A percentile compares a stretch with the other conserved stretches of the same genome.
phyloP scores from a whole-genome alignment of 2,888 invertebrate genomes.

The Linyphia triangularis region DNA sequence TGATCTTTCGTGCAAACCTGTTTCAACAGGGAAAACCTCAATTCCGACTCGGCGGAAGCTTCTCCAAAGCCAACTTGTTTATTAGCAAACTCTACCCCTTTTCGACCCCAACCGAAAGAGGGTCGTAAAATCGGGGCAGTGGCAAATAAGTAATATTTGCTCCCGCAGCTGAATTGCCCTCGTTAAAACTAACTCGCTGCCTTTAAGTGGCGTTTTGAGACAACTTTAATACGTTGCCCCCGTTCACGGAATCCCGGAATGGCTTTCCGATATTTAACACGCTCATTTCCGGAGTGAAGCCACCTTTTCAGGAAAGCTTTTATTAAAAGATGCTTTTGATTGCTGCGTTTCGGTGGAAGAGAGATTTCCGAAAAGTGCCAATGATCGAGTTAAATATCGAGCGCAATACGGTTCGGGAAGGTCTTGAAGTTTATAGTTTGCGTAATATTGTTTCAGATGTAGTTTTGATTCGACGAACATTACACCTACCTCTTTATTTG shows the following conservation, averaged over 20 bases:
- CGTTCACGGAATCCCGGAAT: constrained; percentile 27
- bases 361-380: neutral
- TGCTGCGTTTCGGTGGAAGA: neutral
- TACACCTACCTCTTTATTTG: too few relatives aligned
- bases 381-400: too few relatives aligned
- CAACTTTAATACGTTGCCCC: constrained; percentile 33
- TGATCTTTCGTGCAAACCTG: too few relatives aligned
- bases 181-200: neutral
- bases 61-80: neutral
- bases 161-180: constrained; percentile 13
- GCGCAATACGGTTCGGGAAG: too few relatives aligned
- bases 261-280: constrained; percentile 47
- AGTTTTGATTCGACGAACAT: too few relatives aligned
- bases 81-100: constrained; percentile 25
- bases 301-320: neutral
- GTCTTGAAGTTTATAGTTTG: too few relatives aligned
- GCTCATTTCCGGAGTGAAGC: constrained; percentile 7
- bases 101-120: constrained; percentile 11
- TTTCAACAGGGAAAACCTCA: neutral
- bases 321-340: neutral
- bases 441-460: too few relatives aligned
- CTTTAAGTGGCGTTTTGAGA: constrained; percentile 40
- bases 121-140: constrained; percentile 39
- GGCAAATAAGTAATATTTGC: constrained; percentile 41
- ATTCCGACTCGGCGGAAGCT: neutral